Conservation (phyloP, 2,797 vertebrate species). For the Philypnodon macrostomus region DNA sequence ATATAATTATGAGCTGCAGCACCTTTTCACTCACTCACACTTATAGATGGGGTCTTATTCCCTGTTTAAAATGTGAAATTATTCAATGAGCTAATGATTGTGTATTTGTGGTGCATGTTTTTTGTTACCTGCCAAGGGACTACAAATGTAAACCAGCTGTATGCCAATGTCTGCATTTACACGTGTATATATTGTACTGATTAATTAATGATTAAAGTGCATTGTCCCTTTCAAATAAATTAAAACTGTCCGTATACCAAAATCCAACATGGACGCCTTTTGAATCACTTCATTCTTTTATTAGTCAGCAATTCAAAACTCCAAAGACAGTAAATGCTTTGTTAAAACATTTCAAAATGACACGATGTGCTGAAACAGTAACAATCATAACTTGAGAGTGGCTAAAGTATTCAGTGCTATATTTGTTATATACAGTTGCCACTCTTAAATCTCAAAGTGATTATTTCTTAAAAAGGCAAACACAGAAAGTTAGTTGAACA, state of each 20-base stretch:
- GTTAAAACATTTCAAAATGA: conserved; percentile 49
- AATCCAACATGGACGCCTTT: neutral
- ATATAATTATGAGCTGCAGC: too few relatives aligned
- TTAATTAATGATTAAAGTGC: too few relatives aligned
- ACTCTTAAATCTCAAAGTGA: conserved; percentile 6
- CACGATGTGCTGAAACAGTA: conserved; percentile 33
- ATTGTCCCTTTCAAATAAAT: too few relatives aligned
- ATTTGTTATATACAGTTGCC: conserved; percentile 63
- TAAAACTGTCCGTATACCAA: neutral
- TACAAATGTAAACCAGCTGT: too few relatives aligned
- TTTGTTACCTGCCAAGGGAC: too few relatives aligned
- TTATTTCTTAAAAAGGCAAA: conserved; percentile 18
- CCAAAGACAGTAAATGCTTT: conserved; percentile 29
- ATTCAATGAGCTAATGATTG: too few relatives aligned
- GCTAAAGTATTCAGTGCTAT: conserved; percentile 39
- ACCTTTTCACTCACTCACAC: too few relatives aligned
- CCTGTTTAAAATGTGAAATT: too few relatives aligned
- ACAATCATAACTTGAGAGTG: conserved; percentile 18
- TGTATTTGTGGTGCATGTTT: too few relatives aligned
- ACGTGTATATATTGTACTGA: too few relatives aligned
- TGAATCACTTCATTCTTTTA: conserved; percentile 73
- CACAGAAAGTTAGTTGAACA: conserved; percentile 15
- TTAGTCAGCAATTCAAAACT: conserved; percentile 67
- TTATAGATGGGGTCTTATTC: too few relatives aligned
- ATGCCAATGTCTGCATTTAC: too few relatives aligned